Percentiles rank a stretch among this genome's conserved stretches.
Evolutionary conservation across 2,888 invertebrate genomes (phyloP).

Genomic region (Antheraea assamensis): DNA sequence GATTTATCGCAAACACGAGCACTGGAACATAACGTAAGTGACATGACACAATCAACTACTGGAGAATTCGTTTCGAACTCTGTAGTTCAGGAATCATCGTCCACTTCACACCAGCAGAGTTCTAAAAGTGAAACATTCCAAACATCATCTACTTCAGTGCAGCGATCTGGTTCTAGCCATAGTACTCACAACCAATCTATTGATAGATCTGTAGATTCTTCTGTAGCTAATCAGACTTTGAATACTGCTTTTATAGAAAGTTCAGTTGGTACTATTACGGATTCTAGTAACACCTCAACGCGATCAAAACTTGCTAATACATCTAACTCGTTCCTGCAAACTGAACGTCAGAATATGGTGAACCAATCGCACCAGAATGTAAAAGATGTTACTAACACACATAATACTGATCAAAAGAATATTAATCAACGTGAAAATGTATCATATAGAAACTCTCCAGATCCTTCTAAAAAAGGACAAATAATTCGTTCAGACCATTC

Average conservation of each 20-base stretch:
- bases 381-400: constrained; percentile 29
- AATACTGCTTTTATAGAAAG: constrained; percentile 74
- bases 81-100: constrained; percentile 65
- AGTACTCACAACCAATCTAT: constrained; percentile 66
- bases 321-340: constrained; percentile 68
- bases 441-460: constrained; percentile 52
- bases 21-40: constrained; percentile 66
- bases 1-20: constrained; percentile 73
- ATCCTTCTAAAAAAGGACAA: constrained; percentile 54
- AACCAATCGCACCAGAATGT: constrained; percentile 51
- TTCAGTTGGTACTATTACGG: constrained; percentile 46
- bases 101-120: constrained; percentile 67
- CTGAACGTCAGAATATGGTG: constrained; percentile 66
- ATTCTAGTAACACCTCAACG: constrained; percentile 49
- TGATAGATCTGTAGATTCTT: constrained; percentile 67
- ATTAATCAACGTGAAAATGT: constrained; percentile 60
- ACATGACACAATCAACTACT: constrained; percentile 70
- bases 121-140: constrained; percentile 73
- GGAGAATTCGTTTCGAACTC: constrained; percentile 75
- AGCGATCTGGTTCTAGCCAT: constrained; percentile 67
- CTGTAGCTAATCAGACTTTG: constrained; percentile 62
- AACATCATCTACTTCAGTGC: constrained; percentile 68
- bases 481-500: constrained; percentile 59
- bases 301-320: constrained; percentile 67
- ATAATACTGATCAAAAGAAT: constrained; percentile 48